These are phyloP conservation scores for Cephus spinipes DNA, from an alignment of 2,888 invertebrate genomes.

Conservation along the genomic window DNA sequence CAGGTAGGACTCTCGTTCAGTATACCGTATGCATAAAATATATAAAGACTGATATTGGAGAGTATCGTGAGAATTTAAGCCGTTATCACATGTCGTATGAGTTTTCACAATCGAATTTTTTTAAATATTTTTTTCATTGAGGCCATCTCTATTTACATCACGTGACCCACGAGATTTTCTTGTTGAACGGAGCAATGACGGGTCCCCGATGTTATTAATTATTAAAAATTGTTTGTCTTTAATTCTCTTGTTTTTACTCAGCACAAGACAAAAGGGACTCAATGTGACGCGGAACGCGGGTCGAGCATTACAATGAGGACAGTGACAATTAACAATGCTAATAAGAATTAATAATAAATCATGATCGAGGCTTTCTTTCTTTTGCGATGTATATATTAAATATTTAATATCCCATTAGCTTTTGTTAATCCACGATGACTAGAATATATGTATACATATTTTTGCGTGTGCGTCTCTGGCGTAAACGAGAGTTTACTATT, in stretches of 20 bases:
- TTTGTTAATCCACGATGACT: constrained; percentile 4
- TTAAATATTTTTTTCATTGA: not conserved
- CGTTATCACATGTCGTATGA: not conserved
- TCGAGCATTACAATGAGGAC: not conserved
- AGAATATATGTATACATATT: not conserved
- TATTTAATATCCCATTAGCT: not conserved
- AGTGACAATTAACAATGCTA: not conserved
- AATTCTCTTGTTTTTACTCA: not conserved
- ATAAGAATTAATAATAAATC: not conserved
- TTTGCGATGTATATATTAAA: not conserved
- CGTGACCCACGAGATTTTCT: not conserved
- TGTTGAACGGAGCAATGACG: not conserved
- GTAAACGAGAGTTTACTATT: constrained; percentile 6
- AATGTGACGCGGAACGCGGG: not conserved
- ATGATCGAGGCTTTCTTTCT: not conserved
- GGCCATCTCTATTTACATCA: not conserved
- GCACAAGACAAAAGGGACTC: not conserved
- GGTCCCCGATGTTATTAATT: not conserved
- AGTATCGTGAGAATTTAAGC: not conserved
- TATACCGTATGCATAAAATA: not conserved
- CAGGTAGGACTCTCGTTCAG: not conserved
- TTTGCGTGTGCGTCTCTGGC: not conserved
- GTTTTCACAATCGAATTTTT: not conserved
- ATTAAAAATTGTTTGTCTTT: not conserved
- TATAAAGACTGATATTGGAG: not conserved